phyloP scores from a whole-genome alignment of 2,113 vertebrate genomes.

The Monarcha castaneiventris region DNA sequence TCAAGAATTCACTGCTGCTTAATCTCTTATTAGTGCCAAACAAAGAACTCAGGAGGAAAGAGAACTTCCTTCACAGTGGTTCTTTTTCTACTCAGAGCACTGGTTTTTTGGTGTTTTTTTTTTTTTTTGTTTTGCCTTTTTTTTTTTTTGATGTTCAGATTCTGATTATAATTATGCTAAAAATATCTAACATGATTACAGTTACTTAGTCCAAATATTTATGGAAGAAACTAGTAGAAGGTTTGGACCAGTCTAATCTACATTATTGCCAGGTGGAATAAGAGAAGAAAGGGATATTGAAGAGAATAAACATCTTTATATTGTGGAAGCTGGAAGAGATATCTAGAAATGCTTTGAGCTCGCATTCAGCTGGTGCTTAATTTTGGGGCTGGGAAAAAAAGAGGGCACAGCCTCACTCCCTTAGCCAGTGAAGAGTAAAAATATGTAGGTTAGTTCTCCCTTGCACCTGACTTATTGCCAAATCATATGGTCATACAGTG shows the following conservation, averaged over 20 bases:
- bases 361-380: background rate
- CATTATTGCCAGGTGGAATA: background rate
- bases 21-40: background rate
- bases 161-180: background rate
- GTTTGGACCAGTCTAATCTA: background rate
- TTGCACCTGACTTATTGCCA: background rate
- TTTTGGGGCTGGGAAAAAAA: background rate
- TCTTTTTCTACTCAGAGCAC: background rate
- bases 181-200: background rate
- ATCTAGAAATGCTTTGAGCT: background rate
- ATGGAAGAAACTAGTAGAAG: background rate
- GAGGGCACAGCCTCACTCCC: background rate
- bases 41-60: background rate
- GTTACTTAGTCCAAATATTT: background rate
- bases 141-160: background rate
- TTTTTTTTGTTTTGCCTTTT: too few species aligned
- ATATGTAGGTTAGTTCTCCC: background rate
- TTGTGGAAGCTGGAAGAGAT: background rate
- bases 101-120: background rate
- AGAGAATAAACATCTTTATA: background rate
- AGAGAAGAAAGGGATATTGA: background rate
- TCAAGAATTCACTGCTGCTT: conserved; percentile 34
- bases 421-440: background rate
- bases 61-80: background rate
- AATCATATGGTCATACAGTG: background rate